phyloP scores from a whole-genome alignment of 2,888 invertebrate species.

The Lithophane ornitopus region DNA sequence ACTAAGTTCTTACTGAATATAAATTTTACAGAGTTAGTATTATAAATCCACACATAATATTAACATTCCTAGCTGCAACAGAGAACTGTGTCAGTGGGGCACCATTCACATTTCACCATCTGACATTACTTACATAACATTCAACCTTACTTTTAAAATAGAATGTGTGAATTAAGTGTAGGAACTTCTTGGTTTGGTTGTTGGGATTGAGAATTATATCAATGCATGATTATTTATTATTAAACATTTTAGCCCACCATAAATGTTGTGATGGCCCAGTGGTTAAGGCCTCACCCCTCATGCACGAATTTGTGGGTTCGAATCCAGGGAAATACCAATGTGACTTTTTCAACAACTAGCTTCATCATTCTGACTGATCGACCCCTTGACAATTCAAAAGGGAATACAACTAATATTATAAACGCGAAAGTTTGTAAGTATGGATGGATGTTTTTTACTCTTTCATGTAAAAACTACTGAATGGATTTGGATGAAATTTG shows the following conservation, averaged over 20 bases:
- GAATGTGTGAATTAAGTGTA: constrained; percentile 15
- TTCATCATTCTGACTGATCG: too few relatives aligned
- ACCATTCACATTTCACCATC: constrained; percentile 53
- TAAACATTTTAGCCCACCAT: background rate
- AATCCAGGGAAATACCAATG: background rate
- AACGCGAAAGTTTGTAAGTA: too few relatives aligned
- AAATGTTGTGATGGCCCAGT: background rate
- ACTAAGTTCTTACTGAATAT: background rate
- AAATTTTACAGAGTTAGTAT: background rate
- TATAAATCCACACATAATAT: constrained; percentile 8
- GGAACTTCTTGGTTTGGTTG: constrained; percentile 1
- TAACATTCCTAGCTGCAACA: constrained; percentile 32
- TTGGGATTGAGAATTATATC: background rate
- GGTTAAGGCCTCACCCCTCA: background rate
- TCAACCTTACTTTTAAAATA: constrained; percentile 29
- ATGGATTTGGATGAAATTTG: too few relatives aligned
- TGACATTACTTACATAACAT: constrained; percentile 54
- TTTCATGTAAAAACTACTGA: too few relatives aligned
- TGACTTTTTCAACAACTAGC: background rate
- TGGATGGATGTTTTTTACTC: too few relatives aligned
- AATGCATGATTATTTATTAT: background rate
- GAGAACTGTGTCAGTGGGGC: constrained; percentile 55
- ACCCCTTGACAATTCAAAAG: too few relatives aligned
- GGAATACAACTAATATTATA: too few relatives aligned
- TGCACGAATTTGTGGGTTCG: background rate